Evolutionary conservation across 2,888 invertebrate species (phyloP).

Genomic region (Theretra japonica): DNA sequence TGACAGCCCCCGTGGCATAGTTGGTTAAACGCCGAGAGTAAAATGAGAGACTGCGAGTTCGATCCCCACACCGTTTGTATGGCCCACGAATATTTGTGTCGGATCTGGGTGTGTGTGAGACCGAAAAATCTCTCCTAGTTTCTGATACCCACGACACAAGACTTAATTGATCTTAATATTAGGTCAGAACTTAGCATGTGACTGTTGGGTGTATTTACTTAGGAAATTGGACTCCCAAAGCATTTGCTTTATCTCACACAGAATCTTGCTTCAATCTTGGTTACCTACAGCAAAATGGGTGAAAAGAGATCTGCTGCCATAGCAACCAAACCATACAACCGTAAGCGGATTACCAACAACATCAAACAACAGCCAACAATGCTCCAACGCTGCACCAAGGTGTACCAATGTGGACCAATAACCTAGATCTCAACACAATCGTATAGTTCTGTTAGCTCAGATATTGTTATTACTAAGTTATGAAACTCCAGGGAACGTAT

Average conservation of each 20-base stretch:
- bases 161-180: no score
- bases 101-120: no score
- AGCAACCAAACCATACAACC: neutral
- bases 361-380: conserved; percentile 6
- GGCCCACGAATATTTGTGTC: no score
- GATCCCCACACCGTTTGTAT: no score
- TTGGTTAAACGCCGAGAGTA: no score
- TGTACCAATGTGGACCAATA: neutral
- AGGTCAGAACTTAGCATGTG: no score
- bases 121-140: no score
- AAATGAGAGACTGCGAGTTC: no score
- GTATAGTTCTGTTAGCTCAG: neutral
- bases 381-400: neutral
- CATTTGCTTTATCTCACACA: neutral
- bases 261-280: neutral
- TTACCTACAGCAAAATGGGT: neutral
- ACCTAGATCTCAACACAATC: neutral
- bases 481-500: neutral
- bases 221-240: no score
- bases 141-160: no score
- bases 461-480: neutral
- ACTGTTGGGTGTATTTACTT: no score
- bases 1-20: no score
- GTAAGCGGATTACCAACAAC: neutral
- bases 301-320: neutral